These are phyloP conservation scores for Sinella curviseta DNA, from an alignment of 1,140 invertebrate genomes.

Conservation along the genomic window DNA sequence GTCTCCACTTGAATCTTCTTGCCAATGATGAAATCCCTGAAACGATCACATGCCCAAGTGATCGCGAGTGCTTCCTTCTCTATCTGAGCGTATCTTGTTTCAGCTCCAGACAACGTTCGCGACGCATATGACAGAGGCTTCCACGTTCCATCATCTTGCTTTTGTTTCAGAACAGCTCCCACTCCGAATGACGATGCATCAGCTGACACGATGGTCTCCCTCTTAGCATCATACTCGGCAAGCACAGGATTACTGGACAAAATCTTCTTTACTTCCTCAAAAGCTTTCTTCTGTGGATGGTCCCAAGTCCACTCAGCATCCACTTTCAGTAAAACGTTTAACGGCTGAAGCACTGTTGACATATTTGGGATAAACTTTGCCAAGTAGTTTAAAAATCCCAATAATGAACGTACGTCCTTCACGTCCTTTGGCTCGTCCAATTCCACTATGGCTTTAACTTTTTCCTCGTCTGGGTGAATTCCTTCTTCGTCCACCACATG, in stretches of 20 bases:
- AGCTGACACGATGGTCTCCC: constrained; percentile 49
- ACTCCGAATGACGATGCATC: constrained; percentile 53
- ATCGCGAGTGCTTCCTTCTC: constrained; percentile 53
- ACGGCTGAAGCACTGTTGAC: constrained; percentile 44
- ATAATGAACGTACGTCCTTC: constrained; percentile 52
- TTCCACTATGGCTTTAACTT: constrained; percentile 53
- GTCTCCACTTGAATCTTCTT: constrained; percentile 50
- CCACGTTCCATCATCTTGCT: constrained; percentile 34
- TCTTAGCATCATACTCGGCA: constrained; percentile 49
- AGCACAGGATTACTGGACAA: constrained; percentile 49
- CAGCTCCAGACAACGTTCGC: constrained; percentile 49
- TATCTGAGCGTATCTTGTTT: constrained; percentile 52
- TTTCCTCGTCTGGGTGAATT: constrained; percentile 51
- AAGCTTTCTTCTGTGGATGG: constrained; percentile 47
- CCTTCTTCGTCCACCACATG: constrained; percentile 53
- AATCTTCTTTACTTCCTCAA: constrained; percentile 50
- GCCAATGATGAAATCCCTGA: constrained; percentile 53
- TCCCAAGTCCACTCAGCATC: constrained; percentile 50
- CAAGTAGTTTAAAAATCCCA: constrained; percentile 56
- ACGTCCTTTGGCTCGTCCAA: constrained; percentile 50
- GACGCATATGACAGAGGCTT: constrained; percentile 53
- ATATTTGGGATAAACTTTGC: constrained; percentile 52
- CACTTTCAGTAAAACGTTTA: constrained; percentile 50
- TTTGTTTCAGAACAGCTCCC: constrained; percentile 52
- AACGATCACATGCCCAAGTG: constrained; percentile 50